Evolutionary conservation across 2,797 vertebrate genomes (phyloP), one percentile per base, ranked within the genome.

Genomic region (Pantherophis alleghaniensis): DNA sequence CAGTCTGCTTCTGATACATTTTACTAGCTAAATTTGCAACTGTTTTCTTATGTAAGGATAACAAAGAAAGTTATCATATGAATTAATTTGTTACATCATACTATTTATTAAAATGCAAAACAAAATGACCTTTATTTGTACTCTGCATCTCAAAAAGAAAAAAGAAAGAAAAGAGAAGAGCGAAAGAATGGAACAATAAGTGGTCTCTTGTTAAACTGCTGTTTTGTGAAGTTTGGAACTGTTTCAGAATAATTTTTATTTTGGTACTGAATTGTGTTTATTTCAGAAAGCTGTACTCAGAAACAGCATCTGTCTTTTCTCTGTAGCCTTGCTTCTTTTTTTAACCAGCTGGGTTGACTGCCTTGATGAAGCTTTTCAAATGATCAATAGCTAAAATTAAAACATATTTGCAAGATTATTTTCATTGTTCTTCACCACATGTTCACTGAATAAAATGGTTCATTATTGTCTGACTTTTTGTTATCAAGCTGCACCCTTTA

Each of bases 281-380:
- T 97, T 97, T 97, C 92, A 90, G 94, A 96, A 96, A 95, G 92
- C 96, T 96, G 94, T 92, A 94, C 94, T 97, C 95, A 94, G 94
- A 97, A 96, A 96, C 91, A 94, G 97, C 97, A 97, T 98, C 96
- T 97, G 97, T 96, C 94, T 97, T 95, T 83, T 96, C 94, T 96
- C 42, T 95, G 95, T 53, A 42, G 90, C 94, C 88, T 93, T 92
- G 10, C 91, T 87, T 96, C 88, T 51, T 94, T 97, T 97, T 92
- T 20, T 66, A 83, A 14, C 89, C 93, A 94, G 95, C 95, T 96
- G 93, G 94, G 93, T 96, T 95, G 96, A 97, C 95, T 96, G 97
- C 86, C 94, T 96, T 97, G 94, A 97, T 97, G 97, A 97, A 97
- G 94, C 94, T 95, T 96, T 97, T 97, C 94, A 97, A 97, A 89